phyloP scores from a whole-genome alignment of 1,140 invertebrate genomes.

The Chrysoperla carnea region DNA sequence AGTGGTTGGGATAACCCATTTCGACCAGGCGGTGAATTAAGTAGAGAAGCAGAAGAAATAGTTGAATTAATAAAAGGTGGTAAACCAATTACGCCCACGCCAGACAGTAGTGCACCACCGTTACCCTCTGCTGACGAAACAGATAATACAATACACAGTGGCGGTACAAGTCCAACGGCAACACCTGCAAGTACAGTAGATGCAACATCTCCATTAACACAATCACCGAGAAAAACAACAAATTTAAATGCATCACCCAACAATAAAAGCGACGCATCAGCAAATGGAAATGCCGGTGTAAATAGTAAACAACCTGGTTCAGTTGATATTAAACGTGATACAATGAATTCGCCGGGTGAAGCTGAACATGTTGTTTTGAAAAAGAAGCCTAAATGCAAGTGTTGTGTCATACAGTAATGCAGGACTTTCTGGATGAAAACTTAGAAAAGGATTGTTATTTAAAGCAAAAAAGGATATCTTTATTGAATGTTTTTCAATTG shows the following conservation, averaged over 20 bases:
- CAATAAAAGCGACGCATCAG: slow-evolving; percentile 15
- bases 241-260: slow-evolving; percentile 8
- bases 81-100: slow-evolving; percentile 60
- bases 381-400: slow-evolving; percentile 81
- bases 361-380: slow-evolving; percentile 71
- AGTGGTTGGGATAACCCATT: slow-evolving; percentile 95
- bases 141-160: slow-evolving; percentile 6
- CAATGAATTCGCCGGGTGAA: slow-evolving; percentile 47
- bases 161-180: not conserved
- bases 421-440: too few species aligned
- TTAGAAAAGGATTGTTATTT: too few species aligned
- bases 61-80: slow-evolving; percentile 84
- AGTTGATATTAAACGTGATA: slow-evolving; percentile 57
- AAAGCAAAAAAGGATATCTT: too few species aligned
- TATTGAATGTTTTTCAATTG: too few species aligned
- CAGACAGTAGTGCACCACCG: slow-evolving; percentile 12
- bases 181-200: slow-evolving; percentile 1
- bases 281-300: slow-evolving; percentile 23
- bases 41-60: slow-evolving; percentile 88
- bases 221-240: slow-evolving; percentile 10
- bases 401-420: slow-evolving; percentile 67
- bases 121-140: slow-evolving; percentile 11
- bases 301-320: slow-evolving; percentile 25
- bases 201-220: slow-evolving; percentile 4
- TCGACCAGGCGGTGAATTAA: slow-evolving; percentile 85